Evolutionary conservation across 2,113 vertebrate genomes (phyloP).

Genomic region (Actinemys pallida): DNA sequence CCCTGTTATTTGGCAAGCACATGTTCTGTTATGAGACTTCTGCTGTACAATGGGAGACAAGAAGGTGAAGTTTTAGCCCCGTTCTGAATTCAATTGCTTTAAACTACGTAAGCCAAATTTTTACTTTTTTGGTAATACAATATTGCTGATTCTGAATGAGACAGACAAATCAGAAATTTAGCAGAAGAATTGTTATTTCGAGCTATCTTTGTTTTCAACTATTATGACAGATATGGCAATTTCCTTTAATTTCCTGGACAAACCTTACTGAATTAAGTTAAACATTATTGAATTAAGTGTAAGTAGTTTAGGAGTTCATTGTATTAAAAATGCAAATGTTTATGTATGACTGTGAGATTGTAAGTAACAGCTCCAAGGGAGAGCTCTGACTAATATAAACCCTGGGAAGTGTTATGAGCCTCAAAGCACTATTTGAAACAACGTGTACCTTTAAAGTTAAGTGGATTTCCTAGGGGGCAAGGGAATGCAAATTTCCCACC

Average conservation of each 20-base stretch:
- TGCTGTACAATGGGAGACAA: neutral
- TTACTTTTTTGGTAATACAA: neutral
- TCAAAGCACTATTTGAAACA: neutral
- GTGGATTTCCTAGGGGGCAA: neutral
- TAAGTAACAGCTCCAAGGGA: neutral
- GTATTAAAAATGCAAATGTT: neutral
- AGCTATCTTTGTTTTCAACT: neutral
- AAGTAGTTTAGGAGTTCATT: neutral
- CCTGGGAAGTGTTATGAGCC: neutral
- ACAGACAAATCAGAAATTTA: constrained; percentile 13
- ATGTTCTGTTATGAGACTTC: neutral
- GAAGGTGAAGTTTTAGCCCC: neutral
- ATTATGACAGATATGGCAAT: neutral
- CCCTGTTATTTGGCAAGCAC: neutral
- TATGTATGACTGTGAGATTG: neutral
- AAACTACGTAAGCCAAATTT: neutral
- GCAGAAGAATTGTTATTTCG: neutral
- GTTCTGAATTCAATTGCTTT: neutral
- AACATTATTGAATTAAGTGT: neutral
- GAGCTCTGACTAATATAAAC: neutral
- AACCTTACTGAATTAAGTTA: neutral
- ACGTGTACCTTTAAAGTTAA: neutral
- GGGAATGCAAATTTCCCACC: neutral
- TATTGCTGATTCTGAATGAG: neutral
- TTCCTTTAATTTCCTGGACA: neutral